Evolutionary conservation across 2,797 vertebrate genomes (phyloP), one percentile per base, ranked within the genome.

Genomic region (Sebastes matsubarae): DNA sequence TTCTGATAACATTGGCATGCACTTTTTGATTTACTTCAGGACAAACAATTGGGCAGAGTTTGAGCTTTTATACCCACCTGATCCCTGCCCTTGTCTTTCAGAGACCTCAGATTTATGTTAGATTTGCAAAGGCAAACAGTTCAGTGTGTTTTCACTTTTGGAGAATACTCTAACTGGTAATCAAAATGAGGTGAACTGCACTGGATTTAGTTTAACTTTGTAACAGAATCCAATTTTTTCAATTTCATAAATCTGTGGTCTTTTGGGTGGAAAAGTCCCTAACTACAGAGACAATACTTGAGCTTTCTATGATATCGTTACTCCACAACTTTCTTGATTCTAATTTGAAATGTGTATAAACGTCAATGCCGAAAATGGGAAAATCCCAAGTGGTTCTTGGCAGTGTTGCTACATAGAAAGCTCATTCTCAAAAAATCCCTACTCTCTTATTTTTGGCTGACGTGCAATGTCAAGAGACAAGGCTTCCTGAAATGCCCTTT

Each of bases 1-100:
- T 46, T 92, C 88, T 89, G 85, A 82, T 83, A 79, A 95, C 91
- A 93, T 77, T 50, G 52, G 87, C 96, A 96, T 96, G 95, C 96
- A 93, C 72, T 74, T 63, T 25, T 68, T 66, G 50, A 60, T 72
- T 75, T 9, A 27, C n/a, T 38, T 77, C 67, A 72, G 95, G 94
- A 94, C 85, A 92, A 63, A 94, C 88, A 91, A 82, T 94, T 95
- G 92, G 95, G 93, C 95, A 95, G 95, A 95, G 65, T 94, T 95
- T 94, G 92, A 87, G 95, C 94, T 96, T 94, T 94, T 91, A 95
- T 97, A 99, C 98, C 97, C 97, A 99, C 98, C 98, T 93, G 94
- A 74, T 86, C 80, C 81, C 86, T 90, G 88, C 84, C 85, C 85
- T 89, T 81, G 80, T 83, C 95, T 97, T 94, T 63, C 84, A 93